phyloP scores from a whole-genome alignment of 2,113 vertebrate species.

The Cepphus grylle region DNA sequence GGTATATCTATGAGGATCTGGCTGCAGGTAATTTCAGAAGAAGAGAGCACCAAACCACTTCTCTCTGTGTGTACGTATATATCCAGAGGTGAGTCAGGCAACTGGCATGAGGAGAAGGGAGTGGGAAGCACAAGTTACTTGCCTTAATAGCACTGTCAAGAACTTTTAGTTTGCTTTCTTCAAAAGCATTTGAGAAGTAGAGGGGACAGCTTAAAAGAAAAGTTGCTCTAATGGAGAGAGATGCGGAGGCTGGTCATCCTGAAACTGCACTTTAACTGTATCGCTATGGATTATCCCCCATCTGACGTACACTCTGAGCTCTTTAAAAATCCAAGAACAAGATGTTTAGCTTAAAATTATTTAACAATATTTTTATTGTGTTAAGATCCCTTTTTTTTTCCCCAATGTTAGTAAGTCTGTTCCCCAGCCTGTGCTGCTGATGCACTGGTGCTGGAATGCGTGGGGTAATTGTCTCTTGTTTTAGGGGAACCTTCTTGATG shows the following conservation, averaged over 20 bases:
- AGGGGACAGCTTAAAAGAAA: conserved; percentile 51
- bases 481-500: not conserved
- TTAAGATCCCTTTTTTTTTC: not conserved
- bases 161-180: conserved; percentile 16
- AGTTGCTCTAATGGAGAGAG: conserved; percentile 5
- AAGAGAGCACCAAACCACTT: not conserved
- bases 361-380: conserved; percentile 53
- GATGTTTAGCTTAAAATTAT: conserved; percentile 66
- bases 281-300: not conserved
- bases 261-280: conserved; percentile 15
- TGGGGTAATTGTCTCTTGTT: not conserved
- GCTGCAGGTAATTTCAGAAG: not conserved
- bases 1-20: not conserved
- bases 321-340: conserved; percentile 68
- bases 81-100: not conserved
- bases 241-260: not conserved
- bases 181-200: not conserved
- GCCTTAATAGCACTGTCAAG: conserved; percentile 35
- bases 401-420: not conserved
- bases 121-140: not conserved
- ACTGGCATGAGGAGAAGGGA: not conserved
- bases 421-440: not conserved
- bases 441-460: not conserved
- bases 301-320: conserved; percentile 31
- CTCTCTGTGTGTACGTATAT: not conserved